A percentile compares a stretch with the other conserved stretches of the same genome.
Conservation (phyloP, 2,113 vertebrate genomes). For the Morone saxatilis region DNA sequence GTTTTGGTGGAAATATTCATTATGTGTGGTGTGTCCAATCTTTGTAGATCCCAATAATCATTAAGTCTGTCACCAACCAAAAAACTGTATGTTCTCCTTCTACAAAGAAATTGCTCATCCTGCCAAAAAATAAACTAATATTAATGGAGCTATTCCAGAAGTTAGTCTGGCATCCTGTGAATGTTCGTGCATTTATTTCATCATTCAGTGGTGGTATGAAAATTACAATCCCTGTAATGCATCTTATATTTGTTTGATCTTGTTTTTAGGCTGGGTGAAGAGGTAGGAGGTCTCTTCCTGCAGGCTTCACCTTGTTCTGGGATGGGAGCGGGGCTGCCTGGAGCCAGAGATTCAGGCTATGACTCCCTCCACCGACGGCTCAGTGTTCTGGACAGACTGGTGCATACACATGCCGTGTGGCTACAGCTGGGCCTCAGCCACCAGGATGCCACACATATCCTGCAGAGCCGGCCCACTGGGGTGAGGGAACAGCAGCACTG, state of each 20-base stretch:
- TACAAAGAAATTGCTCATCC: not conserved
- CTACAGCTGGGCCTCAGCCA: slow-evolving; percentile 90
- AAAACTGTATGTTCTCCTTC: not conserved
- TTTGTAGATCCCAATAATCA: not conserved
- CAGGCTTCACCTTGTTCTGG: slow-evolving; percentile 77
- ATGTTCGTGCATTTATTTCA: not conserved
- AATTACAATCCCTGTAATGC: not conserved
- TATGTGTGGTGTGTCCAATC: not conserved
- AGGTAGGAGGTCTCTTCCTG: slow-evolving; percentile 85
- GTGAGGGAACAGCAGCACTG: slow-evolving; percentile 80
- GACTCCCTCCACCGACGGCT: slow-evolving; percentile 91
- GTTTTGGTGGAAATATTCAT: not conserved
- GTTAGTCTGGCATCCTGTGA: not conserved
- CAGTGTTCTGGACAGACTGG: slow-evolving; percentile 91
- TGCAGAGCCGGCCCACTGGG: slow-evolving; percentile 89
- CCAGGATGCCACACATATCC: slow-evolving; percentile 83
- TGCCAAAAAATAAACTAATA: not conserved
- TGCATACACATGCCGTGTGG: slow-evolving; percentile 93
- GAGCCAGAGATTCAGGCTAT: slow-evolving; percentile 92
- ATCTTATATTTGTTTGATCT: not conserved
- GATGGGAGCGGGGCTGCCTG: slow-evolving; percentile 75
- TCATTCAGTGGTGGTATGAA: not conserved
- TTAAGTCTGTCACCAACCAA: not conserved
- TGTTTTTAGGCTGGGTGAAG: slow-evolving; percentile 85
- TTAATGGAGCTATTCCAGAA: too few relatives aligned